phyloP scores from a whole-genome alignment of 1,140 invertebrate genomes.

The Babylonia areolata region DNA sequence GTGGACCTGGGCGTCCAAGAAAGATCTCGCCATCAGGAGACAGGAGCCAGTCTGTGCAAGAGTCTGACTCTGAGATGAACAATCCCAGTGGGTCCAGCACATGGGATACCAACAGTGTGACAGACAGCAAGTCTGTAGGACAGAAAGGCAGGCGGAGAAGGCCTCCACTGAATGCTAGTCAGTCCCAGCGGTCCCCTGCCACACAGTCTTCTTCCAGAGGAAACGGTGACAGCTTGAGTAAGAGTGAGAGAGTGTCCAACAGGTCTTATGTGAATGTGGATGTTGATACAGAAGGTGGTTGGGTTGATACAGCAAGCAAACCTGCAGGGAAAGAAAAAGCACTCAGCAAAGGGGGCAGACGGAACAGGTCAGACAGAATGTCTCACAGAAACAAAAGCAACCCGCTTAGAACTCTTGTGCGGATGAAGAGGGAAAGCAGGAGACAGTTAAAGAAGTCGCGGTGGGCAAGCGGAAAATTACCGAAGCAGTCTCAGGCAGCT shows the following conservation, averaged over 20 bases:
- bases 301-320: background rate
- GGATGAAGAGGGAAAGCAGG: background rate
- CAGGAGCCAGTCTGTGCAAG: background rate
- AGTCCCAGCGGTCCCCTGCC: no score
- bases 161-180: no score
- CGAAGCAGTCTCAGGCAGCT: conserved; percentile 4
- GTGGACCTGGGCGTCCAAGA: conserved; percentile 13
- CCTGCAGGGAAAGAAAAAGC: background rate
- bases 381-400: background rate
- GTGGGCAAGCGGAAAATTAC: background rate
- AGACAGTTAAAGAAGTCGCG: background rate
- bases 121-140: background rate
- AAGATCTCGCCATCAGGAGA: background rate
- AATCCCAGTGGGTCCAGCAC: background rate
- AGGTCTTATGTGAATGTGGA: no score
- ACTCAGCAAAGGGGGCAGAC: background rate
- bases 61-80: background rate
- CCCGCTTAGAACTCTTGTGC: background rate
- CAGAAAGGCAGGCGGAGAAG: background rate
- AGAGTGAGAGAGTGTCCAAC: no score
- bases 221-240: background rate
- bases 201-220: no score
- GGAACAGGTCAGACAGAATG: background rate
- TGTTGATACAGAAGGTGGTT: no score
- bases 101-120: background rate